Base-by-base conservation (phyloP, 2,888 invertebrate species). In the Phyto melanocephala region DNA sequence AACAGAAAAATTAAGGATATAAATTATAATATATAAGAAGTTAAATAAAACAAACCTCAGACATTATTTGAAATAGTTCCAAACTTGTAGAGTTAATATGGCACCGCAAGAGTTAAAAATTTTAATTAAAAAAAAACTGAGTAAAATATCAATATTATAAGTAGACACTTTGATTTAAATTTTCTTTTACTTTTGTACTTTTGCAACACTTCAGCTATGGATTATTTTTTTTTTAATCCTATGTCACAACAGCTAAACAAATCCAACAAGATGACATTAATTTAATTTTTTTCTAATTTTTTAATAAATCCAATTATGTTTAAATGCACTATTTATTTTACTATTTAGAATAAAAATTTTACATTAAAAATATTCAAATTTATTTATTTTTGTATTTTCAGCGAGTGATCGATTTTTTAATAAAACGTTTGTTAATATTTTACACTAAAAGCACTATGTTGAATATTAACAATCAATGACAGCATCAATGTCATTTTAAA, bases 401-500 rank as follows among this genome's bases (percentile, higher is more conserved):
- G 8, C 33, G 33, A 4, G 3, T 6, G 37, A 28, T 58, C 10
- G 13, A 40, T 52, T 58, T 76, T 52, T 15, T 45, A 24, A n/a
- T 37, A 62, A 6, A 17, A 24, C 37, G 15, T 37, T 11, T 28
- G 17, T 45, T 33, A 33, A 15, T 50, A 65, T 79, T 70, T 79
- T 58, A 24, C 62, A 40, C 60, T 60, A 67, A 58, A n/a, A n/a
- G n/a, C n/a, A n/a, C n/a, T n/a, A n/a, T n/a, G n/a, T 45, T 13
- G 45, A 35, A 47, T 62, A 60, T 77, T 24, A 62, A n/a, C 56
- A 60, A 40, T 85, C 88, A 89, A 88, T 89, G 88, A 88, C 89
- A 88, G 87, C 88, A 86, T 87, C 89, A 89, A 89, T 89, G 89
- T 88, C 88, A 70, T 17, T 65, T 52, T 37, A 60, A 65, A 74